Evolutionary conservation across 2,113 vertebrate species (phyloP).

Genomic region (Laterallus jamaicensis): DNA sequence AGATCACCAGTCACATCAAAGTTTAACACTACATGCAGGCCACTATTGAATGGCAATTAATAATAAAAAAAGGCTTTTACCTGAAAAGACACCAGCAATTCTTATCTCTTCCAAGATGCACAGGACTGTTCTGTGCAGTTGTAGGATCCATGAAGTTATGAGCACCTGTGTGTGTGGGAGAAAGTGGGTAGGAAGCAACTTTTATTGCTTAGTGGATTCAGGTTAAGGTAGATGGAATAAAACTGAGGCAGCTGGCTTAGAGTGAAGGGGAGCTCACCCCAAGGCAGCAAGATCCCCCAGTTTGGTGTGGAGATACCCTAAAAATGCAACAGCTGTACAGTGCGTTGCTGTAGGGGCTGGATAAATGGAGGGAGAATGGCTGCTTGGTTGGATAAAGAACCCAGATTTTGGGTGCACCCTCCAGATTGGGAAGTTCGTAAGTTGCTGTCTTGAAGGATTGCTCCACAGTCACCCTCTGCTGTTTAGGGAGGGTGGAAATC

Average conservation of each 20-base stretch:
- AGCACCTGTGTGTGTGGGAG: too few species aligned
- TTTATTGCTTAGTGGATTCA: neutral
- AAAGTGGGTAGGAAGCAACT: neutral
- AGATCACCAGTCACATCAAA: too few species aligned
- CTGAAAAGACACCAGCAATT: neutral
- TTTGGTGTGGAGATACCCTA: neutral
- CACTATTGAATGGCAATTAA: neutral
- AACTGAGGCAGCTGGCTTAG: neutral
- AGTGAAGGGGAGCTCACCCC: neutral
- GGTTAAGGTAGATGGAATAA: neutral
- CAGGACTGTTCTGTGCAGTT: rapidly evolving
- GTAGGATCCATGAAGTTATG: neutral
- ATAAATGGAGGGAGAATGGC: rapidly evolving
- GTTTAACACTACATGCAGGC: neutral
- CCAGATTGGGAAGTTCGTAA: neutral
- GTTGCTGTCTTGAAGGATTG: rapidly evolving
- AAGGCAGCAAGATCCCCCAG: too few species aligned
- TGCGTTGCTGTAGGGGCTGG: rapidly evolving
- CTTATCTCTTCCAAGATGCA: neutral
- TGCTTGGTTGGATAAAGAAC: neutral
- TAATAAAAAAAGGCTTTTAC: neutral
- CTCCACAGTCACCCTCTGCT: neutral
- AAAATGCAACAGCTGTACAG: rapidly evolving
- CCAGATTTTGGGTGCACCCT: neutral
- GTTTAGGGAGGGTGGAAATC: neutral